These are phyloP conservation scores for Tenthredo mesomela DNA, from an alignment of 2,888 invertebrate species.

Conservation along the genomic window DNA sequence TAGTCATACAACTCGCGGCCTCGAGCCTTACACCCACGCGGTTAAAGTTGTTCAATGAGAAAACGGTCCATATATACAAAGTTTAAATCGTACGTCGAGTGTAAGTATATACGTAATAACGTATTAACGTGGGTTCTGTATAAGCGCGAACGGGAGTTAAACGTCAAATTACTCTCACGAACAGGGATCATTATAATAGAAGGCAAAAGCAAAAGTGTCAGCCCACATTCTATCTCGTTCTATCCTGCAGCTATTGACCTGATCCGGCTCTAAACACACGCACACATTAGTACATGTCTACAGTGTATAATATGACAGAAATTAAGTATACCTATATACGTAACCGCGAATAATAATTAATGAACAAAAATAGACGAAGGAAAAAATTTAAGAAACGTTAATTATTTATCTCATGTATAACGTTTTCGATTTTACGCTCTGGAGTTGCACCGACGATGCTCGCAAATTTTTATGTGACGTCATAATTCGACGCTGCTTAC, in stretches of 20 bases:
- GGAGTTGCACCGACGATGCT: too few species aligned
- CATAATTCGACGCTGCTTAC: too few species aligned
- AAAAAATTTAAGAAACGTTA: not conserved
- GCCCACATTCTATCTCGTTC: slow-evolving; percentile 8
- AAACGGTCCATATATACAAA: slow-evolving; percentile 1
- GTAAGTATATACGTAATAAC: not conserved
- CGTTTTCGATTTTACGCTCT: too few species aligned
- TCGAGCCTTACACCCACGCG: not conserved
- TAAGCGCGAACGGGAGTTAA: slow-evolving; percentile 18
- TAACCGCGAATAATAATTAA: not conserved
- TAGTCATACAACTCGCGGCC: not conserved
- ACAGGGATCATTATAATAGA: slow-evolving; percentile 22
- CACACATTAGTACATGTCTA: not conserved
- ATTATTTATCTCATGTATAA: not conserved
- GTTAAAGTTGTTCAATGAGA: slow-evolving; percentile 23
- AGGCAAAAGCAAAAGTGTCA: slow-evolving; percentile 27
- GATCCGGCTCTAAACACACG: not conserved
- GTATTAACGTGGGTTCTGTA: slow-evolving; percentile 4
- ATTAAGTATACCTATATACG: not conserved
- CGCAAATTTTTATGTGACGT: too few species aligned
- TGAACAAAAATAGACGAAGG: not conserved
- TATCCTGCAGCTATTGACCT: not conserved
- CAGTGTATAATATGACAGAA: not conserved
- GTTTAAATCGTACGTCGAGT: not conserved
- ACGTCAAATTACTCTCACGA: slow-evolving; percentile 41